These are phyloP conservation scores for Tarsius wallacei DNA, from an alignment of 2,797 vertebrate species.

Conservation along the genomic window DNA sequence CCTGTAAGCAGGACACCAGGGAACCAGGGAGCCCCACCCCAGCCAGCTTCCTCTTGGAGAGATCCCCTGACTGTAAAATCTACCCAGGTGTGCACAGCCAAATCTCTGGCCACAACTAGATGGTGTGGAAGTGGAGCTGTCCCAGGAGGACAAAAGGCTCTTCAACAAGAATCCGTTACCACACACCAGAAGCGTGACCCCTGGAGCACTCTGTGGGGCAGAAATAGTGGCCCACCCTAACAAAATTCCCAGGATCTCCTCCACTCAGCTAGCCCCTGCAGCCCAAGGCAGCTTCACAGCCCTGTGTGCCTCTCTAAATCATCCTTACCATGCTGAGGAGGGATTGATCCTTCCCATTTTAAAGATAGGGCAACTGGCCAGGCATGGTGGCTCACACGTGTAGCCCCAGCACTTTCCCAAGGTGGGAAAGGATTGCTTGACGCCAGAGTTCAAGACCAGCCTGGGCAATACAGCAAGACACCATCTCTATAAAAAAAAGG, in stretches of 20 bases:
- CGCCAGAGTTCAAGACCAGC: no score
- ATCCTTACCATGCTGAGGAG: no score
- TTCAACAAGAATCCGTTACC: neutral
- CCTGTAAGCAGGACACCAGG: neutral
- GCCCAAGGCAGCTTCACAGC: neutral
- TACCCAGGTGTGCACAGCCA: neutral
- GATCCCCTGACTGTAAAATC: neutral
- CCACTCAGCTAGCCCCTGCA: neutral
- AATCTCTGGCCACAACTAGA: neutral
- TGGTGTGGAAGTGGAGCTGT: neutral
- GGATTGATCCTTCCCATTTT: neutral
- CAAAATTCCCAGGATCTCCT: neutral
- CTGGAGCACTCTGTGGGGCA: neutral
- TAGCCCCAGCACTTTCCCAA: no score
- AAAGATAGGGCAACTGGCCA: neutral
- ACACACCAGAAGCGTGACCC: rapidly evolving
- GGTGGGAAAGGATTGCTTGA: no score
- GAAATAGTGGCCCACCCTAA: neutral
- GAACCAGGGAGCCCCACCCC: neutral
- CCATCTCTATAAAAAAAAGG: no score
- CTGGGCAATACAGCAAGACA: no score
- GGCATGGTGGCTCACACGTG: neutral
- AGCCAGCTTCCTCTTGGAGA: neutral
- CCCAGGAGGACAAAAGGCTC: neutral
- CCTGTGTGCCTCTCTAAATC: no score